Evolutionary conservation across 2,113 vertebrate genomes (phyloP), one percentile per base, ranked within the genome.

Genomic region (Peromyscus californicus): DNA sequence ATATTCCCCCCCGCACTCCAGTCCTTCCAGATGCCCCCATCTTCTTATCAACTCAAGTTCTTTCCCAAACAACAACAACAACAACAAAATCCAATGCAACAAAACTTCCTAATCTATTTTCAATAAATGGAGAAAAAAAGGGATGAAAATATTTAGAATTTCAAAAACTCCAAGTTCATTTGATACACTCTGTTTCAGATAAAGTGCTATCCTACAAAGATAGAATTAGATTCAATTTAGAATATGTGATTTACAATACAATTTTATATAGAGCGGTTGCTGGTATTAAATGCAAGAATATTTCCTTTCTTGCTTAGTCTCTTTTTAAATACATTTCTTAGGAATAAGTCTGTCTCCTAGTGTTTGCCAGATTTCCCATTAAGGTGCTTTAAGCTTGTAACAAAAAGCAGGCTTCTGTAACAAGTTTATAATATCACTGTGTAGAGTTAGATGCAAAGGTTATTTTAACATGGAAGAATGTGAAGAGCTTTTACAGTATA

Each of bases 281-380:
- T 83, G 9, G 72, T 54, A 63, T 42, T 31, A 63, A 39, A 72
- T n/a, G 24, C 9, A 78, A 26, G 42, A 63, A 13, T 45, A 17
- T 65, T 78, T 5, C 17, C 17, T 83, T 78, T 92, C 63, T 84
- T 39, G 22, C 16, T 45, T 89, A 48, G 57, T 45, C 7, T 17
- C 29, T 87, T 21, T 88, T 89, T 67, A 74, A 3, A 83, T 39
- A 9, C 51, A 22, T 39, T 84, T 61, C 16, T 70, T 67, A 67
- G 79, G 8, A 84, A 31, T 7, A 54, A 79, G 42, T 70, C 8
- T 12, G 3, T 54, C 12, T 78, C 9, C 48, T 19, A 92, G 75
- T 45, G 70, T 70, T 92, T 89, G 29, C 21, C 42, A 89, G 45
- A 82, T 24, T 65, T 95, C 84, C 42, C 51, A 90, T 48, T 93